A percentile compares a stretch with the other conserved stretches of the same genome.
Conservation (phyloP, 2,113 vertebrate species). For the Poicephalus meyeri region DNA sequence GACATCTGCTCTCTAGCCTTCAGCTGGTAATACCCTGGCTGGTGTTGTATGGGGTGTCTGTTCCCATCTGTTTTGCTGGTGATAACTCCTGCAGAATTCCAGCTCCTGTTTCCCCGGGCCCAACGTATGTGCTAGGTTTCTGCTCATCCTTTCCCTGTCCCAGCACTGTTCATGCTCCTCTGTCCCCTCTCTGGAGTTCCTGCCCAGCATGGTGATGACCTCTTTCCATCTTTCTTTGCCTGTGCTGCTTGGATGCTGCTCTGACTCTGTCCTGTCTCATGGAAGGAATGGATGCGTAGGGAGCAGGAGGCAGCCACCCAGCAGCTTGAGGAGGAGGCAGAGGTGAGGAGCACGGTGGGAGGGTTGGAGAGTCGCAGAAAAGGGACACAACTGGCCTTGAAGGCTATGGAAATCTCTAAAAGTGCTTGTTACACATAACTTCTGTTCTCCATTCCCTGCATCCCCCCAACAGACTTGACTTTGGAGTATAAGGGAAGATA, state of each 20-base stretch:
- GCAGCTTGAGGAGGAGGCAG: conserved; percentile 85
- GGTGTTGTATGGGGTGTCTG: too few species aligned
- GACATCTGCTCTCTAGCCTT: not conserved
- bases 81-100: accelerated
- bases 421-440: not conserved
- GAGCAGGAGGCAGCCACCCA: conserved; percentile 86
- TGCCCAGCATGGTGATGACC: not conserved
- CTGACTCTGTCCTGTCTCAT: conserved; percentile 22
- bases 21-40: not conserved
- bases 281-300: conserved; percentile 88
- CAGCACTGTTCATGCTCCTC: not conserved
- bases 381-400: not conserved
- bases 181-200: not conserved
- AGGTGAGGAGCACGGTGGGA: conserved; percentile 77
- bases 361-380: not conserved
- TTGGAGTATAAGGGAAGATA: not conserved
- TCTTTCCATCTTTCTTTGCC: conserved; percentile 42
- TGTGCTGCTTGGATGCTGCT: conserved; percentile 1
- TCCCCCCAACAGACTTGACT: not conserved
- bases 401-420: not conserved
- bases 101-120: not conserved
- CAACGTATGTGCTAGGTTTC: accelerated
- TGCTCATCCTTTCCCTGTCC: not conserved
- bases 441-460: not conserved
- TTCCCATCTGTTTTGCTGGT: not conserved